Evolutionary conservation across 2,888 invertebrate genomes (phyloP).

Genomic region (Pristionchus mayeri): DNA sequence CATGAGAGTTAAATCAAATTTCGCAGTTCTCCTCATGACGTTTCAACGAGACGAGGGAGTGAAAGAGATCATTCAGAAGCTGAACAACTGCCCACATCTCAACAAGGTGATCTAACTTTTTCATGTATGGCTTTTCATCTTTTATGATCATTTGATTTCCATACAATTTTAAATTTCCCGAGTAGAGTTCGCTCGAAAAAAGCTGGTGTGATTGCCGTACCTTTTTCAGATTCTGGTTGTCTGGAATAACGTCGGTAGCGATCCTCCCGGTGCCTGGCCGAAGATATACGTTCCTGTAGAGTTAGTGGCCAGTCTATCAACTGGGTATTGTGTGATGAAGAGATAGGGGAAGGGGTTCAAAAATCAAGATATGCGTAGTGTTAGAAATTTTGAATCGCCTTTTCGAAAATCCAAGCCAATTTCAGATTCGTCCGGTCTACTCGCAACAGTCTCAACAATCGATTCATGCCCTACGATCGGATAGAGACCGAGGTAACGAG

Average conservation of each 20-base stretch:
- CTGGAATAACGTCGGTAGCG: not conserved
- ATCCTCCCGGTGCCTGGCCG: not conserved
- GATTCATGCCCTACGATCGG: not conserved
- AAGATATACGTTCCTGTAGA: not conserved
- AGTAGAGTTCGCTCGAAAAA: too few relatives aligned
- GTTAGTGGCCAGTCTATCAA: too few relatives aligned
- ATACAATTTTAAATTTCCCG: too few relatives aligned
- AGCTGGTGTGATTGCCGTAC: too few relatives aligned
- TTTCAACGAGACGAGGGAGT: slow-evolving; percentile 19
- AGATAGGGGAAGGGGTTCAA: too few relatives aligned
- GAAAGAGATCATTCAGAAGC: not conserved
- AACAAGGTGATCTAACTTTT: not conserved
- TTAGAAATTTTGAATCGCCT: too few relatives aligned
- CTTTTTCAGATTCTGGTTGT: not conserved
- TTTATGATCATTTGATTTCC: too few relatives aligned
- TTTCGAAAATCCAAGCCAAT: too few relatives aligned
- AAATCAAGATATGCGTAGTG: too few relatives aligned
- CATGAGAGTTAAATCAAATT: too few relatives aligned
- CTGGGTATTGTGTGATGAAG: not conserved
- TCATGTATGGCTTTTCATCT: too few relatives aligned
- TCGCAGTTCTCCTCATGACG: not conserved
- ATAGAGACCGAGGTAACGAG: not conserved
- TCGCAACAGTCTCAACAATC: slow-evolving; percentile 2
- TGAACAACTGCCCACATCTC: not conserved
- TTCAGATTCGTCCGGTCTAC: not conserved